Evolutionary conservation across 2,888 invertebrate genomes (phyloP).

Genomic region (Cotesia congregata): DNA sequence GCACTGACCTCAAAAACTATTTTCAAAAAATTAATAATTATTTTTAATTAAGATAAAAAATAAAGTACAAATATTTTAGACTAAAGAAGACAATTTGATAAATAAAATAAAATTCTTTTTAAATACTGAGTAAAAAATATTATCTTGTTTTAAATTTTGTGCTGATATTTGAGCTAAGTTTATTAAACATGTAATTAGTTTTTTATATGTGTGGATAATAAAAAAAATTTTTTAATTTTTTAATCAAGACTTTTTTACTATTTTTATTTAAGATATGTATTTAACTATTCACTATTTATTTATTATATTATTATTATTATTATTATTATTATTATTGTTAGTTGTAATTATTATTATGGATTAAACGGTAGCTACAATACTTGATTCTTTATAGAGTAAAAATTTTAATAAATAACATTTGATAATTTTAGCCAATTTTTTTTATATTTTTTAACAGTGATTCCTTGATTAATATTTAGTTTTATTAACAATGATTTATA

Average conservation of each 20-base stretch:
- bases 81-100: too few relatives aligned
- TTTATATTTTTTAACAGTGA: too few relatives aligned
- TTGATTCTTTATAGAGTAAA: too few relatives aligned
- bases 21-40: neutral
- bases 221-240: neutral
- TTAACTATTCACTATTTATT: neutral
- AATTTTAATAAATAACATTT: too few relatives aligned
- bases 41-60: neutral
- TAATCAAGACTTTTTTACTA: neutral
- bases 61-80: slow-evolving; percentile 7
- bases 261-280: neutral
- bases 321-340: neutral
- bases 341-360: neutral
- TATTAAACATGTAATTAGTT: neutral
- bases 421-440: too few relatives aligned
- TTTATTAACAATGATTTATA: too few relatives aligned
- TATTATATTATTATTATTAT: neutral
- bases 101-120: slow-evolving; percentile 22
- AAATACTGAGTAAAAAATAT: slow-evolving; percentile 21
- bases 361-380: neutral
- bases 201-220: neutral
- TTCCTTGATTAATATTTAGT: too few relatives aligned
- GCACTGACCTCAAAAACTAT: slow-evolving; percentile 8
- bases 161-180: neutral
- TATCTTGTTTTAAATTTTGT: neutral